Evolutionary conservation across 1,140 invertebrate genomes (phyloP).

Genomic region (Listronotus bonariensis): DNA sequence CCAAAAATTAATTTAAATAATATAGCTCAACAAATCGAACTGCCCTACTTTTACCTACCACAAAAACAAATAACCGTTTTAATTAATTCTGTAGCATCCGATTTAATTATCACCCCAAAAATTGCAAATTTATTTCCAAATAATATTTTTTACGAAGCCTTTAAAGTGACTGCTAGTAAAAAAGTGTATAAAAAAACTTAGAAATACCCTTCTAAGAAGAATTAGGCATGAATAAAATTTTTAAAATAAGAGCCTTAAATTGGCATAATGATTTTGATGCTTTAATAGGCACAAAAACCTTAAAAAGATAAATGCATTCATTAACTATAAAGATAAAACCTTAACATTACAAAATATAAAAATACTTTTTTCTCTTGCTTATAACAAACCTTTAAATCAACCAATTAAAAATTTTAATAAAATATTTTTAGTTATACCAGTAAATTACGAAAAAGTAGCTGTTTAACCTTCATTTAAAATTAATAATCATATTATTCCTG

Average conservation of each 20-base stretch:
- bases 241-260: constrained; percentile 5
- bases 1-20: constrained; percentile 11
- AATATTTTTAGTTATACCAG: background rate
- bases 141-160: constrained; percentile 3
- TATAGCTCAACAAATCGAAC: constrained; percentile 9
- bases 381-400: no score
- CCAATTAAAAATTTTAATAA: no score
- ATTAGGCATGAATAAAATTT: background rate
- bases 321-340: constrained; percentile 9
- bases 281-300: background rate
- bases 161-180: background rate
- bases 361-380: no score
- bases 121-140: constrained; percentile 6
- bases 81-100: background rate
- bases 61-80: constrained; percentile 2
- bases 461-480: background rate
- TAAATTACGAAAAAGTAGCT: background rate
- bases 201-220: background rate
- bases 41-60: constrained; percentile 9
- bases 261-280: constrained; percentile 14
- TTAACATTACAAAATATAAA: background rate
- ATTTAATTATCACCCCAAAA: background rate
- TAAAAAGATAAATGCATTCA: background rate
- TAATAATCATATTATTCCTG: background rate
- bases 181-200: constrained; percentile 4